A percentile compares a stretch with the other conserved stretches of the same genome.
Evolutionary conservation across 2,888 invertebrate genomes (phyloP).

Genomic region (Leptopilina myrica): DNA sequence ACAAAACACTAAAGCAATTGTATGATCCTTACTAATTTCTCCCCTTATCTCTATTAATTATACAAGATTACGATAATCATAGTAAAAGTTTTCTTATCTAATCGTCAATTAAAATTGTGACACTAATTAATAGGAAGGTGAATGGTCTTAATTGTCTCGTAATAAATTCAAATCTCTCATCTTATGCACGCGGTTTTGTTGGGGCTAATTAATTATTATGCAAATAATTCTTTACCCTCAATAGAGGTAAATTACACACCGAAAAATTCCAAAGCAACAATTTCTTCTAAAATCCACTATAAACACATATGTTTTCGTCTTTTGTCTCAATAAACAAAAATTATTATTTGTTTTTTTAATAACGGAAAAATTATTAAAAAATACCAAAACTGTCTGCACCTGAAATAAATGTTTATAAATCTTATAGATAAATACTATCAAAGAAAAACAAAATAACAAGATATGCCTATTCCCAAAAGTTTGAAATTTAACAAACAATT

Average conservation of each 20-base stretch:
- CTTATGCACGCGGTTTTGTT: neutral
- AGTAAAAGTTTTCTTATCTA: constrained; percentile 19
- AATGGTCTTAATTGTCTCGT: neutral
- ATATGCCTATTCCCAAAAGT: too few relatives aligned
- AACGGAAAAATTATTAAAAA: too few relatives aligned
- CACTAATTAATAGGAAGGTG: constrained; percentile 14
- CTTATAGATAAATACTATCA: too few relatives aligned
- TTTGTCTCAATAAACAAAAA: too few relatives aligned
- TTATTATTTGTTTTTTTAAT: too few relatives aligned
- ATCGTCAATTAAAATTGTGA: neutral
- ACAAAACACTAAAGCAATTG: neutral
- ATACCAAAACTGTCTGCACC: too few relatives aligned
- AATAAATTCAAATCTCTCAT: neutral
- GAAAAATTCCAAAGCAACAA: neutral
- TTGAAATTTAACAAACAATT: too few relatives aligned
- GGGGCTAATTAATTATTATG: too few relatives aligned
- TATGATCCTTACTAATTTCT: neutral
- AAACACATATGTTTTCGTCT: too few relatives aligned
- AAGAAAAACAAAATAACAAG: too few relatives aligned
- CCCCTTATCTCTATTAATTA: neutral
- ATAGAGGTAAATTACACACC: neutral
- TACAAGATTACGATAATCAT: constrained; percentile 6
- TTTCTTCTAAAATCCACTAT: neutral
- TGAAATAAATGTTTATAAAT: too few relatives aligned
- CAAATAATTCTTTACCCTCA: too few relatives aligned